Conservation (phyloP, 2,113 vertebrate species). For the Clarias macrocephalus region DNA sequence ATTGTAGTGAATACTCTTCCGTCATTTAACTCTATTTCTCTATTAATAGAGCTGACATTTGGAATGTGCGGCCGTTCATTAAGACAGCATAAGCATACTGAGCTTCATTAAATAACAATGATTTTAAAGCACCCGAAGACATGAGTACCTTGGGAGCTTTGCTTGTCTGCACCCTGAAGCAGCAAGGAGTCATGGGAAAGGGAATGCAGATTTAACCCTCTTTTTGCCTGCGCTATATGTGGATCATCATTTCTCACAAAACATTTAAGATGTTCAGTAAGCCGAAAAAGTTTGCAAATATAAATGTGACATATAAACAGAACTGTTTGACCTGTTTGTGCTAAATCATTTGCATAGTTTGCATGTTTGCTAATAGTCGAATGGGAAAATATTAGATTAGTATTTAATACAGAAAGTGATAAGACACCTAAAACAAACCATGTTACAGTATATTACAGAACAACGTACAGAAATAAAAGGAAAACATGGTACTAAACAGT, state of each 20-base stretch:
- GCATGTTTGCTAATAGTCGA: not conserved
- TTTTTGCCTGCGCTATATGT: not conserved
- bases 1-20: not conserved
- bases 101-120: conserved; percentile 18
- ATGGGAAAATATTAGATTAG: not conserved
- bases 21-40: not conserved
- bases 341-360: not conserved
- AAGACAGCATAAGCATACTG: not conserved
- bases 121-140: conserved; percentile 22
- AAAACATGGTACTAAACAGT: not conserved
- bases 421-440: no score
- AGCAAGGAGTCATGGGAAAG: conserved; percentile 11
- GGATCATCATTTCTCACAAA: not conserved
- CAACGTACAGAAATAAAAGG: not conserved
- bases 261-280: not conserved
- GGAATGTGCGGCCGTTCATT: not conserved
- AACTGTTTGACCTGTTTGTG: not conserved
- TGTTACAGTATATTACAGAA: not conserved
- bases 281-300: not conserved
- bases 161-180: conserved; percentile 25
- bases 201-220: conserved; percentile 21
- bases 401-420: not conserved
- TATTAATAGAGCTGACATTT: not conserved
- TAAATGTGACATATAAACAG: not conserved
- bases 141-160: conserved; percentile 27